Evolutionary conservation across 2,113 vertebrate genomes (phyloP), one percentile per base, ranked within the genome.

Genomic region (Abramis brama): DNA sequence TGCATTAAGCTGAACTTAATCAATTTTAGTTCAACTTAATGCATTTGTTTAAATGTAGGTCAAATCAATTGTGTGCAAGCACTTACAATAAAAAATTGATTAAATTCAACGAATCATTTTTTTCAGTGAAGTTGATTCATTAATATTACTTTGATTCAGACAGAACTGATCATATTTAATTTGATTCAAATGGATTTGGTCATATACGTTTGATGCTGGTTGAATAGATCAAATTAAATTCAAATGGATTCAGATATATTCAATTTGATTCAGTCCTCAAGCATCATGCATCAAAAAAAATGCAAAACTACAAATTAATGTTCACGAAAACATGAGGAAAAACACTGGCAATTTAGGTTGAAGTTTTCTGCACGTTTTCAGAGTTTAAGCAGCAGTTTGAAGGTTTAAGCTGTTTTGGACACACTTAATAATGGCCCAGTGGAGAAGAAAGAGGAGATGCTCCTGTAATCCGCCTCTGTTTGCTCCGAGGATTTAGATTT

Each of bases 401-500:
- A 5, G 78, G 66, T 52, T 78, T 79, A 64, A 71, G 19, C 73
- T n/a, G 85, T 45, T 50, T 86, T 21, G 62, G 21, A 78, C 7
- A 68, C 45, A n/a, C 73, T 62, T 47, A 78, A 36, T 59, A 33
- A n/a, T 3, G 47, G 59, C 52, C 19, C 64, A 82, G 60, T 43
- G 57, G 60, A 52, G 88, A 90, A 90, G 86, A 92, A 76, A 91
- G 90, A 89, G 68, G 81, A 47, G 87, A 93, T 93, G 90, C 91
- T 90, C 93, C 92, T 88, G 91, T 92, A 93, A 85, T 86, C 87
- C 52, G 39, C 88, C 91, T 93, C 90, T 95, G 93, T 95, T 94
- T 93, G 92, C 91, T 88, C 83, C 91, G 88, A 87, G 82, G 93
- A 91, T 94, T 89, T 89, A 84, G 86, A 81, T 88, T 90, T 89